Evolutionary conservation across 2,888 invertebrate genomes (phyloP).

Genomic region (Parochlus steinenii): DNA sequence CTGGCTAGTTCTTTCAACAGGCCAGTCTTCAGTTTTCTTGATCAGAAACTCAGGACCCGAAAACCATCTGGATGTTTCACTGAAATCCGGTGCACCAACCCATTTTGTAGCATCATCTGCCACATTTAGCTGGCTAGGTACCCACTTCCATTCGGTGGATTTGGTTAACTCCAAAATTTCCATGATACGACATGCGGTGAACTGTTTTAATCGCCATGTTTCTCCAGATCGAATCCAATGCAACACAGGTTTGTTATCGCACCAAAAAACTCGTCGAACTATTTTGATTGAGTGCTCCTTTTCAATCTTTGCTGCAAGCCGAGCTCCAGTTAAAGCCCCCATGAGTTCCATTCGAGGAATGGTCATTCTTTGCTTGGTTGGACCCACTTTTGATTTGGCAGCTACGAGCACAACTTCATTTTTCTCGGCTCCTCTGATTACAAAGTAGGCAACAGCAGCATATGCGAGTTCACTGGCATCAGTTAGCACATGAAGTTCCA

Average conservation of each 20-base stretch:
- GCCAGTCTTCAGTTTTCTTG: constrained; percentile 1
- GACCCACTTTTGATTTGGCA: constrained; percentile 17
- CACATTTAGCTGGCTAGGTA: constrained; percentile 16
- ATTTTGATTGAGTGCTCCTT: constrained; percentile 13
- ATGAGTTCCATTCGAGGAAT: constrained; percentile 17
- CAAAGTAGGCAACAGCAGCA: constrained; percentile 16
- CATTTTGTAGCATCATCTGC: constrained; percentile 17
- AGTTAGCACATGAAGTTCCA: constrained; percentile 15
- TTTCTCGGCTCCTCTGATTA: constrained; percentile 7
- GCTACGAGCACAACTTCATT: constrained; percentile 14
- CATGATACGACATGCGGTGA: constrained; percentile 16
- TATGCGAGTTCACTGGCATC: constrained; percentile 17
- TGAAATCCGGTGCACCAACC: constrained; percentile 9
- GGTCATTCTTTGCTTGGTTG: constrained; percentile 16
- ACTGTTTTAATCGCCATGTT: no score
- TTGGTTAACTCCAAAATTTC: constrained; percentile 15
- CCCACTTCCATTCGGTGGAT: constrained; percentile 17
- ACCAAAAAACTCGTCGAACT: constrained; percentile 16
- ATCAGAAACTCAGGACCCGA: not conserved
- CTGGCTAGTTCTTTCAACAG: constrained; percentile 14
- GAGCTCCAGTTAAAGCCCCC: constrained; percentile 15
- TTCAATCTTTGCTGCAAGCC: constrained; percentile 13
- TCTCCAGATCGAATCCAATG: constrained; percentile 17
- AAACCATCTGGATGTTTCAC: not conserved
- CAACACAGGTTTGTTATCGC: constrained; percentile 18